Percentiles rank a stretch among this genome's conserved stretches.
Evolutionary conservation across 2,797 vertebrate genomes (phyloP).

Genomic region (Oryzias dopingdopingensis): DNA sequence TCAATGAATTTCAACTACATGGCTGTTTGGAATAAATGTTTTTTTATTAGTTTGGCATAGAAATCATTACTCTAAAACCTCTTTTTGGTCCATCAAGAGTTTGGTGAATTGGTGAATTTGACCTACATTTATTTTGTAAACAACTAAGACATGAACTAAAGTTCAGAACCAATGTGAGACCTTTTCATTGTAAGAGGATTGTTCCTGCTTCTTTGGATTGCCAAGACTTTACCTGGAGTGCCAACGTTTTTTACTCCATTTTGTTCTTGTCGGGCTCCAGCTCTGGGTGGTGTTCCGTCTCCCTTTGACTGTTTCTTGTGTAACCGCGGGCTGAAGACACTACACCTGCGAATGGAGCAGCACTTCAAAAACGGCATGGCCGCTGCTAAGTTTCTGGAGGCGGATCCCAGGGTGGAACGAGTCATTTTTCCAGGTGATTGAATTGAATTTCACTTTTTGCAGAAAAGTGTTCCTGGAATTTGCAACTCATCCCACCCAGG

Average conservation of each 20-base stretch:
- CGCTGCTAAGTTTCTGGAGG: slow-evolving; percentile 83
- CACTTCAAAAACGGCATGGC: slow-evolving; percentile 87
- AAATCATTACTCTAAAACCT: neutral
- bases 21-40: too few species aligned
- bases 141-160: slow-evolving; percentile 16
- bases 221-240: slow-evolving; percentile 23
- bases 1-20: too few species aligned
- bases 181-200: slow-evolving; percentile 18
- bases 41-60: neutral
- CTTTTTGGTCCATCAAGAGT: neutral
- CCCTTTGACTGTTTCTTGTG: slow-evolving; percentile 92
- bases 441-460: neutral
- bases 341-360: slow-evolving; percentile 87
- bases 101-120: slow-evolving; percentile 6
- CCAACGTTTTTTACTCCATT: neutral
- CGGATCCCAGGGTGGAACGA: slow-evolving; percentile 80
- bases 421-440: slow-evolving; percentile 86
- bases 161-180: slow-evolving; percentile 20
- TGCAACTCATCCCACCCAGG: neutral
- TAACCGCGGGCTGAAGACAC: slow-evolving; percentile 90
- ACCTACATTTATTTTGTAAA: slow-evolving; percentile 31
- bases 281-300: slow-evolving; percentile 87
- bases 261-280: slow-evolving; percentile 56
- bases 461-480: too few species aligned
- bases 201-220: slow-evolving; percentile 11